Conservation (phyloP, 2,888 invertebrate genomes). For the Orchestes rusci region DNA sequence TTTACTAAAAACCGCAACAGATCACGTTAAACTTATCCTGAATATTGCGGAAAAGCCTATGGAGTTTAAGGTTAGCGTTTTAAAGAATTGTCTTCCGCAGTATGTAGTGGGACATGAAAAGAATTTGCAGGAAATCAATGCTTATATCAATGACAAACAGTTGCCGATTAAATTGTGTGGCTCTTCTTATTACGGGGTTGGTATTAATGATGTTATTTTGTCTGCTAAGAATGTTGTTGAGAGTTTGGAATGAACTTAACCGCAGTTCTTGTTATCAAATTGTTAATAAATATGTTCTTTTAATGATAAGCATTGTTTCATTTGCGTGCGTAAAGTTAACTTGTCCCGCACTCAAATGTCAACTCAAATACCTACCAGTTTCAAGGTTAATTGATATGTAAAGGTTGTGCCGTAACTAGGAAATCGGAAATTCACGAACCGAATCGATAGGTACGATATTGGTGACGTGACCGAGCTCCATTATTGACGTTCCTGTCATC, state of each 20-base stretch:
- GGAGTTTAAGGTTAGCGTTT: constrained; percentile 57
- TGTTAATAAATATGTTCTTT: no score
- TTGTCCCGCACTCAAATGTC: no score
- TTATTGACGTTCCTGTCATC: no score
- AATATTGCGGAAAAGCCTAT: constrained; percentile 57
- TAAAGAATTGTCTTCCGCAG: constrained; percentile 84
- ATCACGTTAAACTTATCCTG: constrained; percentile 59
- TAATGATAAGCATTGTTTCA: no score
- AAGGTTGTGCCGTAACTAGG: no score
- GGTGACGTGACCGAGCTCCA: no score
- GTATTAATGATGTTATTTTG: constrained; percentile 87
- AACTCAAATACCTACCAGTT: no score
- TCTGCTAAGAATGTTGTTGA: constrained; percentile 68
- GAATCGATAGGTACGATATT: no score
- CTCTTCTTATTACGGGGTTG: constrained; percentile 83
- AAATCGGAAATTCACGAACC: no score
- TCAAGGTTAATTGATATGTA: no score
- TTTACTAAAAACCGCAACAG: constrained; percentile 56
- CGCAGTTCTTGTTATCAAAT: no score
- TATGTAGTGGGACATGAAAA: constrained; percentile 81
- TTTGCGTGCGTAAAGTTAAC: no score
- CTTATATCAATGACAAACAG: constrained; percentile 59
- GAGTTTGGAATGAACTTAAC: constrained; percentile 3
- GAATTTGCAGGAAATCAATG: constrained; percentile 58
- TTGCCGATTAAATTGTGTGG: constrained; percentile 78